phyloP scores from a whole-genome alignment of 2,797 vertebrate genomes.

The Remorina albescens region DNA sequence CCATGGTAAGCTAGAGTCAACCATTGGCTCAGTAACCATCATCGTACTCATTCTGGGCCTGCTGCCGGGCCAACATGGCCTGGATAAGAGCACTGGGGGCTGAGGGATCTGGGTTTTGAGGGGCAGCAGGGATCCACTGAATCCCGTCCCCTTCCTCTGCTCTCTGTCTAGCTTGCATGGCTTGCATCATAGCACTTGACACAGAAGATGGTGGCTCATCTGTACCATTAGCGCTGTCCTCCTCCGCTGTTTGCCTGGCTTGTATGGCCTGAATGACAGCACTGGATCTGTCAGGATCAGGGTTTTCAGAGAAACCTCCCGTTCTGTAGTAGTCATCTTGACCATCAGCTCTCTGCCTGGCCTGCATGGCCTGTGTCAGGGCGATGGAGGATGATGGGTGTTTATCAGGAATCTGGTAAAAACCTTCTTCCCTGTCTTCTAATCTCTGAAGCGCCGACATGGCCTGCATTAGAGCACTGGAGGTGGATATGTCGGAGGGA shows the following conservation, averaged over 20 bases:
- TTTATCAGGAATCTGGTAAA: neutral
- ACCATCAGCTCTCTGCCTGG: slow-evolving; percentile 39
- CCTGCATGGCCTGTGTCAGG: slow-evolving; percentile 31
- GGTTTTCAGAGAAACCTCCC: slow-evolving; percentile 22
- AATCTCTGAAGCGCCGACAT: slow-evolving; percentile 58
- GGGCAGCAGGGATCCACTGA: slow-evolving; percentile 17
- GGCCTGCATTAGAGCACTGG: slow-evolving; percentile 58
- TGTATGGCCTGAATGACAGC: slow-evolving; percentile 47
- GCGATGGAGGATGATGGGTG: slow-evolving; percentile 1
- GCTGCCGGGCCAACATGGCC: slow-evolving; percentile 82
- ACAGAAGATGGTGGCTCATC: slow-evolving; percentile 15
- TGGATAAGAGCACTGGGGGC: slow-evolving; percentile 81
- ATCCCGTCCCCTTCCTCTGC: slow-evolving; percentile 61
- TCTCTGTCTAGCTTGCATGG: slow-evolving; percentile 72
- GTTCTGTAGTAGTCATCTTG: slow-evolving; percentile 30
- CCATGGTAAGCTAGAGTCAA: neutral
- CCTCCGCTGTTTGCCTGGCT: slow-evolving; percentile 54
- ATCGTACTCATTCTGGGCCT: slow-evolving; percentile 81
- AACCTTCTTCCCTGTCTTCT: slow-evolving; percentile 20
- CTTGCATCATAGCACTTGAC: slow-evolving; percentile 67
- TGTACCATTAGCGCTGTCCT: neutral
- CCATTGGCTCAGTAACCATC: slow-evolving; percentile 76
- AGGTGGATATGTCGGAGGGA: slow-evolving; percentile 58
- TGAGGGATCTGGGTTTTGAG: slow-evolving; percentile 37
- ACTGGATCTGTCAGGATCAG: slow-evolving; percentile 10